A percentile compares a stretch with the other conserved stretches of the same genome.
Evolutionary conservation across 2,113 vertebrate species (phyloP).

Genomic region (Oreocharis arfaki): DNA sequence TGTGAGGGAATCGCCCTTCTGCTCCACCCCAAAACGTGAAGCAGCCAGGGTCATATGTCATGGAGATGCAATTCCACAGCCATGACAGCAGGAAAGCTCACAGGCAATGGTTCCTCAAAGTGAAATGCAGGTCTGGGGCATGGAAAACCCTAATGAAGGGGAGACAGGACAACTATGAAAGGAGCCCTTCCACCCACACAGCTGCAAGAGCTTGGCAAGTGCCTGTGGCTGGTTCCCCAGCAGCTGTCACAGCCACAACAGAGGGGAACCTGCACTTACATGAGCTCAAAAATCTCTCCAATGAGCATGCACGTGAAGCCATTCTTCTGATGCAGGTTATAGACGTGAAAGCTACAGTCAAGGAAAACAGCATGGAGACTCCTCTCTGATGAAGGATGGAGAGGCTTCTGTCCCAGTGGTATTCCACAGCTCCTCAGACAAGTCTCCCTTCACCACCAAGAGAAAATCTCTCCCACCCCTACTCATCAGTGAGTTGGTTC

Average conservation of each 20-base stretch:
- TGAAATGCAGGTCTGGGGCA: background rate
- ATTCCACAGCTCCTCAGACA: background rate
- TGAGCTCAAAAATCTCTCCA: slow-evolving; percentile 94
- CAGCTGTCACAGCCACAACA: background rate
- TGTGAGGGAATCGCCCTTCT: background rate
- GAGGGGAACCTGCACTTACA: slow-evolving; percentile 75
- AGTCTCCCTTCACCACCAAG: background rate
- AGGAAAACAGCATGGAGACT: background rate
- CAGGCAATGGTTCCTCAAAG: background rate
- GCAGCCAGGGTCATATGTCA: background rate
- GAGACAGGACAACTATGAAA: background rate
- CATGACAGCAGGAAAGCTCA: background rate
- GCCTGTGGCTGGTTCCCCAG: background rate
- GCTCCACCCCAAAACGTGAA: background rate
- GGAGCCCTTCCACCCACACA: background rate
- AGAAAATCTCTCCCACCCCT: background rate
- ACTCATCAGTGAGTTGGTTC: background rate
- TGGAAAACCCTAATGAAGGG: background rate
- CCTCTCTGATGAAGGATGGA: background rate
- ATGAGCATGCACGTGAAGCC: slow-evolving; percentile 98
- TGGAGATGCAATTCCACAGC: background rate
- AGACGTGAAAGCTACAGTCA: slow-evolving; percentile 79
- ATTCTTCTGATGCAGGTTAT: slow-evolving; percentile 99
- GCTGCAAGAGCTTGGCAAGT: background rate
- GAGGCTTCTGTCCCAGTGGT: background rate